Evolutionary conservation across 2,888 invertebrate species (phyloP), one percentile per base, ranked within the genome.

Genomic region (Hirtodrosophila duncani): DNA sequence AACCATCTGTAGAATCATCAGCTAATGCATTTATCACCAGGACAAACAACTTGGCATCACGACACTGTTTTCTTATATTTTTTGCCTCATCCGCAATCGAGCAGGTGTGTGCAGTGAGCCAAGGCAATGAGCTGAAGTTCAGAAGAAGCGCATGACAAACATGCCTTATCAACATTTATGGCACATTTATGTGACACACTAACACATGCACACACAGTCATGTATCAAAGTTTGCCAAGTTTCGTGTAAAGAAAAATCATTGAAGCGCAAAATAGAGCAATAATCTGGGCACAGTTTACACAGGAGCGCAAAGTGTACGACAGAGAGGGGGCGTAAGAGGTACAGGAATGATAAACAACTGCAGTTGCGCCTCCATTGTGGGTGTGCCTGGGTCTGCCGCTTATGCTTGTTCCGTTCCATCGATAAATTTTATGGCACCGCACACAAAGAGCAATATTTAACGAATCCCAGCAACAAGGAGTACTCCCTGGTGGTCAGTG

Each of bases 91-190:
- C n/a, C n/a, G n/a, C n/a, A n/a, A n/a, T n/a, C n/a, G n/a, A n/a
- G n/a, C n/a, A n/a, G n/a, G n/a, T n/a, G n/a, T n/a, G n/a, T n/a
- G n/a, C n/a, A n/a, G n/a, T n/a, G n/a, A n/a, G n/a, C n/a, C n/a
- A n/a, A n/a, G n/a, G n/a, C n/a, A n/a, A n/a, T n/a, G n/a, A n/a
- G n/a, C n/a, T n/a, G n/a, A n/a, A n/a, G n/a, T n/a, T n/a, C n/a
- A 20, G 16, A 7, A 27, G 45, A 42, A 27, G 26, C 37, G 48
- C 24, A 34, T 55, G 57, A 64, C 57, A 72, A 63, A 77, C 78
- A 67, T 74, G 78, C 48, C 74, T 77, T 72, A 72, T 72, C 78
- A 72, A 67, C 78, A 65, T 72, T 72, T 77, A 77, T 72, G 74
- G 41, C 67, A 65, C 59, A 64, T 77, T 72, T 67, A 72, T 59